Percentiles rank a stretch among this genome's conserved stretches.
phyloP scores from a whole-genome alignment of 1,140 invertebrate species.

The Latrodectus geometricus region DNA sequence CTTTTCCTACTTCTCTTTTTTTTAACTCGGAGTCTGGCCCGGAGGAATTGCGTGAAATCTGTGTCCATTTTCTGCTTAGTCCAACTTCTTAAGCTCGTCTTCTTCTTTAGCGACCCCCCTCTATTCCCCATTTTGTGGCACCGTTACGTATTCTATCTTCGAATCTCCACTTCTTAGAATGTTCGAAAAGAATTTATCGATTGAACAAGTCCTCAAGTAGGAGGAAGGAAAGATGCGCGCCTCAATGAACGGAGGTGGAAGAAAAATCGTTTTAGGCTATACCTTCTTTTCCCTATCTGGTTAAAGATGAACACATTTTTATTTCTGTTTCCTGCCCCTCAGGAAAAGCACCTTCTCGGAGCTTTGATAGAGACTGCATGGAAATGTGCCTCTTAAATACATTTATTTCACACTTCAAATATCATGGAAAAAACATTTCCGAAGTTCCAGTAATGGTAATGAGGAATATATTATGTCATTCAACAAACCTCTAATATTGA shows the following conservation, averaged over 20 bases:
- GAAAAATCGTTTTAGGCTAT: constrained; percentile 34
- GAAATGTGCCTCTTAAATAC: no score
- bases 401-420: no score
- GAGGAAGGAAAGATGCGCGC: constrained; percentile 22
- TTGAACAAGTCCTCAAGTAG: background rate
- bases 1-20: background rate
- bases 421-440: no score
- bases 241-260: background rate
- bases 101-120: background rate
- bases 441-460: no score
- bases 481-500: no score
- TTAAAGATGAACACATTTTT: constrained; percentile 25
- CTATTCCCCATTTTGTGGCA: background rate
- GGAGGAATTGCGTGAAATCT: constrained; percentile 43
- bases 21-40: constrained; percentile 3
- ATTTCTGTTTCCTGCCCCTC: background rate
- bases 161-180: constrained; percentile 17
- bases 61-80: constrained; percentile 54
- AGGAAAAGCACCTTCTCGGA: background rate
- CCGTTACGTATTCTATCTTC: background rate
- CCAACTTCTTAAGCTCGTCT: constrained; percentile 20
- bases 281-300: constrained; percentile 1
- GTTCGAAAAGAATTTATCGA: constrained; percentile 16
- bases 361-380: no score
- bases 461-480: no score